Evolutionary conservation across 2,113 vertebrate species (phyloP).

Genomic region (Myocastor coypus): DNA sequence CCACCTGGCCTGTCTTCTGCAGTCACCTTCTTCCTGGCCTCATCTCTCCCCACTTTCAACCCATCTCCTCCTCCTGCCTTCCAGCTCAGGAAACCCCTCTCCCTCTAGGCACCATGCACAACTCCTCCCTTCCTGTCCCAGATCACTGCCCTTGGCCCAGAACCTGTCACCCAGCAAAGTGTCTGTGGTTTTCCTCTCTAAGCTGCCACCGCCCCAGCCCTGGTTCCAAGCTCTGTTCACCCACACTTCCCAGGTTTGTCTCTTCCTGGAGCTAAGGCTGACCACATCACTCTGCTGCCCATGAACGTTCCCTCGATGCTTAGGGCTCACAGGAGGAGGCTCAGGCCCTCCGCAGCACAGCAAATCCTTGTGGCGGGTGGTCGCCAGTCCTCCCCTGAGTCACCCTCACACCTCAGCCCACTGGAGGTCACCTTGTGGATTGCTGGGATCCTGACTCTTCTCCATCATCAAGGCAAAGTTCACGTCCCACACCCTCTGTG

Average conservation of each 20-base stretch:
- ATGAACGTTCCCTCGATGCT: background rate
- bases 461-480: background rate
- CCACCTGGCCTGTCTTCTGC: background rate
- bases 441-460: background rate
- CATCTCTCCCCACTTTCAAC: background rate
- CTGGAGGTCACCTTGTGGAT: background rate
- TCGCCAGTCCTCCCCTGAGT: background rate
- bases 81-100: background rate
- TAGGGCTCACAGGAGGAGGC: background rate
- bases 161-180: background rate
- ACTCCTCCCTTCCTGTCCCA: background rate
- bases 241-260: no score
- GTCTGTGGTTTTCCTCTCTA: background rate
- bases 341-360: no score
- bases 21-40: background rate
- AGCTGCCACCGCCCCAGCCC: background rate
- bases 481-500: no score
- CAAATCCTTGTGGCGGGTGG: background rate
- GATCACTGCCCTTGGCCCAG: background rate
- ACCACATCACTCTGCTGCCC: background rate
- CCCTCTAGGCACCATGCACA: background rate
- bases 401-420: background rate
- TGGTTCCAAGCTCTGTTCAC: background rate
- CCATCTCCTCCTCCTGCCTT: fast-evolving
- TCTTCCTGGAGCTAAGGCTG: background rate